Conservation (phyloP, 1,140 invertebrate genomes). For the Megathymus violae region DNA sequence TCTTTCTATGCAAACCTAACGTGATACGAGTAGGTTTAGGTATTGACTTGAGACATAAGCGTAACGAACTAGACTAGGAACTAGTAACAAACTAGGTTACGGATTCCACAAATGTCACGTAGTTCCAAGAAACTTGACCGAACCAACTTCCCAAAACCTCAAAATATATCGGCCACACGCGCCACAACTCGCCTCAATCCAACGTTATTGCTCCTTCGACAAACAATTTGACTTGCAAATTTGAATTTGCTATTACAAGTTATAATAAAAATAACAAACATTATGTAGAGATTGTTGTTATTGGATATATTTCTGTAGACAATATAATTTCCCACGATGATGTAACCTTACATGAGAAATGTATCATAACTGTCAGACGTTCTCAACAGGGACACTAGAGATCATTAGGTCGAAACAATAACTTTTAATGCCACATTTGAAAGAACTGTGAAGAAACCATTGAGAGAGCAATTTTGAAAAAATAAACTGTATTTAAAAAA, state of each 20-base stretch:
- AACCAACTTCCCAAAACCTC: neutral
- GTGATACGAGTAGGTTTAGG: neutral
- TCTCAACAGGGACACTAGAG: too few species aligned
- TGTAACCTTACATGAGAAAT: neutral
- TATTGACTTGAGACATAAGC: neutral
- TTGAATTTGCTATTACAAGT: neutral
- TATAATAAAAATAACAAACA: neutral
- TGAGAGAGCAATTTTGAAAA: neutral
- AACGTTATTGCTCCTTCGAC: too few species aligned
- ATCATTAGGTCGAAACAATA: too few species aligned
- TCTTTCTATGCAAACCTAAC: neutral
- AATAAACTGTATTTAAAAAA: too few species aligned
- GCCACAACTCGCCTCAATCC: too few species aligned
- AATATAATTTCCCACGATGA: slow-evolving; percentile 3
- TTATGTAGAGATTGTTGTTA: neutral
- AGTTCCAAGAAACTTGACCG: slow-evolving; percentile 1
- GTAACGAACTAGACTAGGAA: neutral
- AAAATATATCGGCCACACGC: neutral
- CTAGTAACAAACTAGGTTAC: slow-evolving; percentile 3
- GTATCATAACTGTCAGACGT: neutral
- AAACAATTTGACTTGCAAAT: too few species aligned
- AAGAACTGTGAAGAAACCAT: too few species aligned
- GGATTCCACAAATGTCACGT: neutral
- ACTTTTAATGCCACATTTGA: too few species aligned
- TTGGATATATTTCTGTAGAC: slow-evolving; percentile 1